These are phyloP conservation scores for Aphelenchoides bicaudatus DNA, from an alignment of 2,888 invertebrate genomes.

Conservation along the genomic window DNA sequence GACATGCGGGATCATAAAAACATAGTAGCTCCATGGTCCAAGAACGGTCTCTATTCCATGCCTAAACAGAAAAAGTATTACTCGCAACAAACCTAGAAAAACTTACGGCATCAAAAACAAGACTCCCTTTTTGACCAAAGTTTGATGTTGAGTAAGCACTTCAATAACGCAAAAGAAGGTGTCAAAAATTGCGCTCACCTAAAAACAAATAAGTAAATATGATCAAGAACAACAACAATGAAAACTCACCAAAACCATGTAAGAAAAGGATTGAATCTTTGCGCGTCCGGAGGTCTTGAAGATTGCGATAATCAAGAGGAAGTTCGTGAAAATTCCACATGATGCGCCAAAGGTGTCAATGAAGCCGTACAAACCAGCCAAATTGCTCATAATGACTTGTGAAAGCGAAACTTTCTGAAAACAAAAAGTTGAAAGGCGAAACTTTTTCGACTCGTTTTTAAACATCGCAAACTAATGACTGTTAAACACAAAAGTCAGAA, in stretches of 20 bases:
- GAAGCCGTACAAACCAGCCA: constrained; percentile 12
- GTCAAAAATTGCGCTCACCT: background rate
- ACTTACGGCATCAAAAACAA: too few species aligned
- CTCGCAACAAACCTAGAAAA: too few species aligned
- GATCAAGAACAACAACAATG: too few species aligned
- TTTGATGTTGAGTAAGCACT: constrained; percentile 8
- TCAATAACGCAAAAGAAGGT: constrained; percentile 9
- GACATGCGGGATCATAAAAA: constrained; percentile 13
- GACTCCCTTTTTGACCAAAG: constrained; percentile 3
- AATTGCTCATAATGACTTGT: constrained; percentile 1
- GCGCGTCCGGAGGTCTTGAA: constrained; percentile 8
- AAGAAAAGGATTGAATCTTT: constrained; percentile 9
- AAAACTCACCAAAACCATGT: background rate
- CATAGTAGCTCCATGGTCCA: constrained; percentile 12
- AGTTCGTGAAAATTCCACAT: background rate
- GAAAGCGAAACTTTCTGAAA: too few species aligned
- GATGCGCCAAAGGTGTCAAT: background rate
- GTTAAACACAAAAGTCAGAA: too few species aligned
- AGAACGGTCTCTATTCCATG: constrained; percentile 15
- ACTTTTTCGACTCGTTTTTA: too few species aligned
- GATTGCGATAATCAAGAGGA: constrained; percentile 7
- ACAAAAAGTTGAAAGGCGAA: too few species aligned
- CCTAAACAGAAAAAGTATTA: constrained; percentile 5
- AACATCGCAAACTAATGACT: too few species aligned
- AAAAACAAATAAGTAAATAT: too few species aligned